Evolutionary conservation across 2,113 vertebrate species (phyloP), one percentile per base, ranked within the genome.

Genomic region (Cryptoleucopteryx plumbea): DNA sequence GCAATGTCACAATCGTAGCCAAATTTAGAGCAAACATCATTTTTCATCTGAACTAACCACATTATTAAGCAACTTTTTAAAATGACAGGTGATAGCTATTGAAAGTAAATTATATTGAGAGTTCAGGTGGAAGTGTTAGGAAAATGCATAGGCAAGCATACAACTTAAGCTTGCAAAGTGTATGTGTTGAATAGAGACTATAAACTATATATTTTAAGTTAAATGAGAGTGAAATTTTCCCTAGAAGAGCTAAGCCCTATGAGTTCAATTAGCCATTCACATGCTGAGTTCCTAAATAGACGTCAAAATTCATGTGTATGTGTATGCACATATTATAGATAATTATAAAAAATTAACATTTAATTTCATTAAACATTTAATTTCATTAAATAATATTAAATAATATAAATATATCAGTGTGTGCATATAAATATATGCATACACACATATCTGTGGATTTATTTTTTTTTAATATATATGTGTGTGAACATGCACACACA

Each of bases 31-130:
- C 70, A 96, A 95, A 74, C 56, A 88, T 36, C 7, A 62, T 85
- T 93, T 96, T 96, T 91, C 86, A 79, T 56, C 87, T 63, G 77
- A 96, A 91, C 52, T 82, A 92, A 92, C 56, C 52, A 52, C 56
- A 68, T 91, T 45, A 87, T 91, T 87, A 92, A 48, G 43, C 53
- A 94, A 88, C 77, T 94, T 86, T 55, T 75, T 9, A 86, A 96
- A 93, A 90, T 89, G 92, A 93, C 80, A 86, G 86, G 92, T 94
- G 86, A 96, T 91, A 91, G 88, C 61, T 92, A 89, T 42, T 48
- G 70, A 88, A 82, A 95, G 38, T 68, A 94, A 94, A 95, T 82
- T 23, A 93, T 78, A 92, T 81, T 48, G 77, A 87, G 55, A 78
- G 56, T 74, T 90, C 77, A 84, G 43, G 80, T 67, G 47, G 63